Evolutionary conservation across 2,113 vertebrate species (phyloP), one percentile per base, ranked within the genome.

Genomic region (Cettia cetti): DNA sequence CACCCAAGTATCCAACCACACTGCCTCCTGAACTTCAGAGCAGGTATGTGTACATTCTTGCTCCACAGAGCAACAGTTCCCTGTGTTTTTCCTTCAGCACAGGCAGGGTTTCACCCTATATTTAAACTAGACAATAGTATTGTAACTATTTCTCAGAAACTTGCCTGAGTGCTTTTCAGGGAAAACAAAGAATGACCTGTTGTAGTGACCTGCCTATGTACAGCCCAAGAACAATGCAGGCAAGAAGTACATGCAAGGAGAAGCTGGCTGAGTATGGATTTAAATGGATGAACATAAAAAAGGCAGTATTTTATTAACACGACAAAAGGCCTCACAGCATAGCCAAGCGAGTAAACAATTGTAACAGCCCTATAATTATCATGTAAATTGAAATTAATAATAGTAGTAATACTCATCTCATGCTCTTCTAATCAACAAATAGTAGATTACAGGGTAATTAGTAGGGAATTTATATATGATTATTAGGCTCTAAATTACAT

Each of bases 361-460:
- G 6, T 13, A 83, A 44, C 52, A 92, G 22, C 54, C 65, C 61
- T 86, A 37, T 86, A 90, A 95, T 95, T 93, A 89, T n/a, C 22
- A 90, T 45, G 71, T 44, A 87, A 86, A 92, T 88, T 88, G 66
- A 92, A 71, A 93, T 64, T 91, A 90, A 94, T 96, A 92, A 92
- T 91, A 82, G 76, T 27, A 93, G 59, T 64, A 93, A 90, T 78
- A 86, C 37, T 65, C 76, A 81, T 89, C 77, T 61, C 84, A 65
- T 52, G 80, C 33, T 89, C 81, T 92, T 90, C 91, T 95, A 93
- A 96, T 96, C 86, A 95, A 94, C 83, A 95, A 96, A 94, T 56
- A 74, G 86, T 70, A 89, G 88, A 96, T 96, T 95, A 93, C 16
- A 89, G 83, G 77, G 65, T 94, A 89, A 96, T 96, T 93, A 96